phyloP scores from a whole-genome alignment of 2,113 vertebrate genomes.

The Sebastes schlegelii region DNA sequence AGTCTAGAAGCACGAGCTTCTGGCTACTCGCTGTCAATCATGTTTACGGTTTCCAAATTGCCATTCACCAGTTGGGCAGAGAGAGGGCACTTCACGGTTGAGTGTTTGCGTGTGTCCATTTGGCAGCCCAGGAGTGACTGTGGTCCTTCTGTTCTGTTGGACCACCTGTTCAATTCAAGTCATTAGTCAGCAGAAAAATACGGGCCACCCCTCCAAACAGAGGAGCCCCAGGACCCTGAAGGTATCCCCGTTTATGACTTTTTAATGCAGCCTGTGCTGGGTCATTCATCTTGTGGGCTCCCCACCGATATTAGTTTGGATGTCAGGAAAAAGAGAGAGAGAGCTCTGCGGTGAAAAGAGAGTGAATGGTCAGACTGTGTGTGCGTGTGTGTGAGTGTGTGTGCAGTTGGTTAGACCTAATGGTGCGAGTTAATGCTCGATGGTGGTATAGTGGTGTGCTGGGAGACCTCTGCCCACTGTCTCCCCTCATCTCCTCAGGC shows the following conservation, averaged over 20 bases:
- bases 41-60: constrained; percentile 33
- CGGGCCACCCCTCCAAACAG: constrained; percentile 32
- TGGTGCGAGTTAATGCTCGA: constrained; percentile 40
- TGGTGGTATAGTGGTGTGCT: constrained; percentile 38
- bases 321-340: constrained; percentile 43
- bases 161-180: constrained; percentile 58
- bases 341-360: constrained; percentile 27
- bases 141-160: constrained; percentile 46
- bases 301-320: constrained; percentile 50
- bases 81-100: constrained; percentile 1
- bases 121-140: constrained; percentile 28
- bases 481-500: constrained; percentile 39
- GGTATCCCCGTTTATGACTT: constrained; percentile 77
- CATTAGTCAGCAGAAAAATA: constrained; percentile 76
- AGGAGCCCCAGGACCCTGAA: constrained; percentile 65
- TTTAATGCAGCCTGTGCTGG: constrained; percentile 78
- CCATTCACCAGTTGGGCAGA: constrained; percentile 25
- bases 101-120: constrained; percentile 4
- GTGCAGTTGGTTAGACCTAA: constrained; percentile 29
- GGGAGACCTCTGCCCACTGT: constrained; percentile 48
- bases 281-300: constrained; percentile 73
- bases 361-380: constrained; percentile 2
- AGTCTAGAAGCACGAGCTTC: constrained; percentile 16
- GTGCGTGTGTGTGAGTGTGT: background rate
- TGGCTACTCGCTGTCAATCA: constrained; percentile 48